A percentile compares a stretch with the other conserved stretches of the same genome.
These are phyloP conservation scores for Epistrophe grossulariae DNA, from an alignment of 2,888 invertebrate species.

Conservation along the genomic window DNA sequence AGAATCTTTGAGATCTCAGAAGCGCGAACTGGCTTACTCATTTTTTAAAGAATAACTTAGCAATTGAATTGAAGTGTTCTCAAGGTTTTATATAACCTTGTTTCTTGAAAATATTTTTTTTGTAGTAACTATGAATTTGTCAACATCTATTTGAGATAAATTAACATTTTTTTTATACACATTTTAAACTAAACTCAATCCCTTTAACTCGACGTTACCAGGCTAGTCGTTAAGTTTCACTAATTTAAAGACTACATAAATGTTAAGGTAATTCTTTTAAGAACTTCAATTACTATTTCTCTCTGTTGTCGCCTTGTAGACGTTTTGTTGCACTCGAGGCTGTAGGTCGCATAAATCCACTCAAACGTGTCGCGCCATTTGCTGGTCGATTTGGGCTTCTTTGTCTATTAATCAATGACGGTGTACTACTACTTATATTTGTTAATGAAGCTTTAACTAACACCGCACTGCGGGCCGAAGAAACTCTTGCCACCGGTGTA, in stretches of 20 bases:
- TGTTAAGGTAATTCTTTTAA: not conserved
- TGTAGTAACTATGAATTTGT: not conserved
- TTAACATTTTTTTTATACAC: no score
- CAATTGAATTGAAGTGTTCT: no score
- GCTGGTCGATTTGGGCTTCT: constrained; percentile 69
- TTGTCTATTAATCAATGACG: constrained; percentile 75
- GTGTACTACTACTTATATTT: constrained; percentile 71
- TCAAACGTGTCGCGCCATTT: constrained; percentile 80
- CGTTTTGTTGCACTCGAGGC: constrained; percentile 91
- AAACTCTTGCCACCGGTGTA: constrained; percentile 31
- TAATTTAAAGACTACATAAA: not conserved
- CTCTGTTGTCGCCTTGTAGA: constrained; percentile 79
- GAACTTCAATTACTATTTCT: constrained; percentile 21
- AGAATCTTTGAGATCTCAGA: no score
- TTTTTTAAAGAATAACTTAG: no score
- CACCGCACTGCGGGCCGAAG: constrained; percentile 79
- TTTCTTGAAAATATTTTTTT: not conserved
- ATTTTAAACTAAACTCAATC: not conserved
- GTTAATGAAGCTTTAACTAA: constrained; percentile 80
- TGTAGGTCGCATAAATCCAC: constrained; percentile 94
- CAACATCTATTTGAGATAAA: not conserved
- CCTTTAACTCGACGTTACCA: not conserved
- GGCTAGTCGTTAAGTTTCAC: constrained; percentile 14
- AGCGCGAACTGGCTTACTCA: no score
- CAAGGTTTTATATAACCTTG: no score